Percentiles rank a stretch among this genome's conserved stretches.
Conservation (phyloP, 64 coral and sea anemone genomes). For the Montipora cactus region DNA sequence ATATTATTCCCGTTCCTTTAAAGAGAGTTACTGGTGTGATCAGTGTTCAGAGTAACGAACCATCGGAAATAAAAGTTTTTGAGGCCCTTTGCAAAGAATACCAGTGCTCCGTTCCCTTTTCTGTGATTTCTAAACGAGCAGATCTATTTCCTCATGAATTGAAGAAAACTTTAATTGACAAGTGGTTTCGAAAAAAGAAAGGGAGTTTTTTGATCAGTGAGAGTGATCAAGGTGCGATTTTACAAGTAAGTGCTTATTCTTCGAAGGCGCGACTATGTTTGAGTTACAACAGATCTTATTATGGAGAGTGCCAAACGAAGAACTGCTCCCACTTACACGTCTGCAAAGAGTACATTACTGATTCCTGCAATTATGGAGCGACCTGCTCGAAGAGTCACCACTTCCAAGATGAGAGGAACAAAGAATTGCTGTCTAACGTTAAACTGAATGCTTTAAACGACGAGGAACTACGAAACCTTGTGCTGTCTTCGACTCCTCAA, state of each 20-base stretch:
- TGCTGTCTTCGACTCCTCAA: constrained; percentile 57
- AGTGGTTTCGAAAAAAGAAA: constrained; percentile 58
- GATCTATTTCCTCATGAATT: constrained; percentile 67
- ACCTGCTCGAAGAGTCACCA: constrained; percentile 57
- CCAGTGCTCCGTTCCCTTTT: constrained; percentile 38
- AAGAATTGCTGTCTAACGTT: neutral
- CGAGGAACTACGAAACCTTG: constrained; percentile 36
- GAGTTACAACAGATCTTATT: neutral
- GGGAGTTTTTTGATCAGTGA: constrained; percentile 64
- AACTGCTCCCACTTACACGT: constrained; percentile 71
- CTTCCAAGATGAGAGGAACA: constrained; percentile 51
- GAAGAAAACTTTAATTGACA: neutral
- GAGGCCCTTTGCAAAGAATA: constrained; percentile 48
- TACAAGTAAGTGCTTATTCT: constrained; percentile 59
- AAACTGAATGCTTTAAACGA: constrained; percentile 32
- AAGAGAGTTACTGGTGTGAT: neutral
- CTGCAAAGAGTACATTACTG: constrained; percentile 61
- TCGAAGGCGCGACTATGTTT: constrained; percentile 64
- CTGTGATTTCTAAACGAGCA: constrained; percentile 29
- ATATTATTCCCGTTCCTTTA: neutral
- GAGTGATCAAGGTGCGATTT: constrained; percentile 42
- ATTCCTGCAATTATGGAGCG: constrained; percentile 27
- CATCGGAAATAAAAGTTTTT: constrained; percentile 67
- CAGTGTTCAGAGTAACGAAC: neutral
- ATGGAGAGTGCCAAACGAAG: constrained; percentile 13